Base-by-base conservation (phyloP, 2,797 vertebrate species). In the Polyboroides typus region DNA sequence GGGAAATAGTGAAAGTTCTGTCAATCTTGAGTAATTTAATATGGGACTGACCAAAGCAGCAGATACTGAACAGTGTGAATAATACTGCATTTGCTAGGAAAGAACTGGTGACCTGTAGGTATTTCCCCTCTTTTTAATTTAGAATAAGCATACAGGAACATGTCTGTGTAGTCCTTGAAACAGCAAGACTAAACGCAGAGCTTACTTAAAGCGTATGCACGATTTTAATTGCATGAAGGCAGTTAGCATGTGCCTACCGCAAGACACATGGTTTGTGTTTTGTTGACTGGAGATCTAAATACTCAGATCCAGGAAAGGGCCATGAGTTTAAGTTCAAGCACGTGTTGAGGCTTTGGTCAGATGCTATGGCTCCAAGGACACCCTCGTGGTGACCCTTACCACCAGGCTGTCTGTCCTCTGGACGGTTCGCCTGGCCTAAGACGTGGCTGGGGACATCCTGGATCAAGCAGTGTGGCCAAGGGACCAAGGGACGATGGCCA, bases 361-460 rank as follows among this genome's bases (percentile, higher is more conserved):
- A 42, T 13, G 2, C 40, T 14, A 0, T 1, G 6, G 15, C 47
- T 68, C 38, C 73, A 25, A 22, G 53, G 72, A 11, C 44, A 31
- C 31, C 33, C 62, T 44, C 20, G 4, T 3, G 6, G 47, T 8
- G 19, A 27, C 38, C 31, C 45, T 52, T 17, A 11, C 31, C 62
- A 16, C 34, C 25, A 11, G 47, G 38, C 60, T 42, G 25, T 2
- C 29, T 45, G 58, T 66, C 29, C 44, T 66, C 33, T 1, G 7
- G 36, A 5, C 0, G 1, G 23, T 44, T 50, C 0, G 1, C 34
- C 47, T 48, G 58, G 31, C 34, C n/a, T n/a, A 3, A 3, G 45
- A 5, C 10, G 7, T 0, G 3, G 14, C 31, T 52, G 45, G 16
- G 53, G n/a, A 34, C n/a, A 21, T 21, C 53, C 47, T 11, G 17